These are phyloP conservation scores for Eira barbara DNA, from an alignment of 2,113 vertebrate species.

Conservation along the genomic window DNA sequence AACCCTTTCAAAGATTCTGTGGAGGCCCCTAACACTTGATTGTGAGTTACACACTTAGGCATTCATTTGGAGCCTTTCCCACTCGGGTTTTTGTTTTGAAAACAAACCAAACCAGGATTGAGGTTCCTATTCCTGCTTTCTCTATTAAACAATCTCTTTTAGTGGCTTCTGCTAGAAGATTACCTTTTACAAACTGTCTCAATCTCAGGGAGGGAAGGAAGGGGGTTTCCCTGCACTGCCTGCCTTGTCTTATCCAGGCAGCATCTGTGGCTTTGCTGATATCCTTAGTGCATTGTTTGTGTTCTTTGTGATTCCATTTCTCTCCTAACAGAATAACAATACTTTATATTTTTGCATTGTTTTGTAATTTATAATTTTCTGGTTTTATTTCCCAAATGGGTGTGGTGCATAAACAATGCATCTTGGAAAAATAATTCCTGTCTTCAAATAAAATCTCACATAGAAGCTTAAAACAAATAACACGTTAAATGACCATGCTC, in stretches of 20 bases:
- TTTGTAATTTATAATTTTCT: not conserved
- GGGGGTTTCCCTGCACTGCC: not conserved
- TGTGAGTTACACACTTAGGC: not conserved
- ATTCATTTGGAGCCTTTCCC: not conserved
- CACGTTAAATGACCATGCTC: not conserved
- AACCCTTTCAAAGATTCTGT: not conserved
- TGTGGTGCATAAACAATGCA: no score
- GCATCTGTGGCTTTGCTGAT: not conserved
- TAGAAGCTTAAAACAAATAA: not conserved
- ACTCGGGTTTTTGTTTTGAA: constrained; percentile 6
- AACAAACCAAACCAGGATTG: not conserved
- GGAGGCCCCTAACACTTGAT: not conserved
- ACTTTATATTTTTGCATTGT: not conserved
- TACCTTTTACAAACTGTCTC: not conserved
- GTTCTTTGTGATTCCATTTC: not conserved
- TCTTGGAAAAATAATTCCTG: not conserved
- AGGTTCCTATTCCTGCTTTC: not conserved
- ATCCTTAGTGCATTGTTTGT: not conserved
- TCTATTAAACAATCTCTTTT: not conserved
- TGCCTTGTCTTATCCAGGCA: not conserved
- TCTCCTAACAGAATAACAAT: not conserved
- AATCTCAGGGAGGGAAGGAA: not conserved
- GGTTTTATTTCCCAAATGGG: not conserved
- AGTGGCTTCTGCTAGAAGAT: not conserved
- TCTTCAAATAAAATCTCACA: not conserved